These are phyloP conservation scores for Onychostoma macrolepis DNA, from an alignment of 2,113 vertebrate genomes.

Conservation along the genomic window DNA sequence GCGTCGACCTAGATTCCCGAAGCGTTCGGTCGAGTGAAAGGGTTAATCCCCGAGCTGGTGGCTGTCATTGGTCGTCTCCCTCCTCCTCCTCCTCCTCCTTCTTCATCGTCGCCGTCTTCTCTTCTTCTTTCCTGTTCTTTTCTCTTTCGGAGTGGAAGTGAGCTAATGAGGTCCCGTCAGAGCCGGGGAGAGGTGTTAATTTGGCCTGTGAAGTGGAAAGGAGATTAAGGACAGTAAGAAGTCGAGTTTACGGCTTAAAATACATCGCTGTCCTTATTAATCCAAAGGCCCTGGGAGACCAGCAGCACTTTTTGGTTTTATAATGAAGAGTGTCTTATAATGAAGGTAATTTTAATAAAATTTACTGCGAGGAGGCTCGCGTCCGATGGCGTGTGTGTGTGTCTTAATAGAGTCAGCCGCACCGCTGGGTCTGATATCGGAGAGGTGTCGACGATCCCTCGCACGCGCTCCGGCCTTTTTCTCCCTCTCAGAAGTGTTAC, in stretches of 20 bases:
- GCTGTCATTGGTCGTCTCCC: slow-evolving; percentile 80
- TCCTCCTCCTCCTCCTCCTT: slow-evolving; percentile 67
- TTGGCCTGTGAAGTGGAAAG: slow-evolving; percentile 84
- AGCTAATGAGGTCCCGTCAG: slow-evolving; percentile 87
- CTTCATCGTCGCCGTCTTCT: slow-evolving; percentile 57
- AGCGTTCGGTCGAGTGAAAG: slow-evolving; percentile 72
- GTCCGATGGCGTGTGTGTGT: slow-evolving; percentile 57
- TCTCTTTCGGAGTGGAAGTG: slow-evolving; percentile 80
- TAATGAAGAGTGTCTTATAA: slow-evolving; percentile 83
- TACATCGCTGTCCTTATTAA: slow-evolving; percentile 86
- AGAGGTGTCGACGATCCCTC: not conserved
- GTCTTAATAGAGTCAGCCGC: slow-evolving; percentile 66
- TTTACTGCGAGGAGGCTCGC: slow-evolving; percentile 62
- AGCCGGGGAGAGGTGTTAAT: slow-evolving; percentile 84
- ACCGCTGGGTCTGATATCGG: slow-evolving; percentile 60
- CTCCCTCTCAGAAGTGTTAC: slow-evolving; percentile 13
- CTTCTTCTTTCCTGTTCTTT: slow-evolving; percentile 41
- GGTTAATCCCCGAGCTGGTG: slow-evolving; percentile 81
- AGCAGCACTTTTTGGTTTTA: slow-evolving; percentile 76
- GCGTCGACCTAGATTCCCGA: slow-evolving; percentile 77
- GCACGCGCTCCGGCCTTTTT: not conserved
- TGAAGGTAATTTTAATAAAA: slow-evolving; percentile 84
- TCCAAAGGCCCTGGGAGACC: slow-evolving; percentile 80
- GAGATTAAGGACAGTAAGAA: slow-evolving; percentile 86
- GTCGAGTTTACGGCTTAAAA: slow-evolving; percentile 85